These are phyloP conservation scores for Reticulitermes lucifugus DNA, from an alignment of 2,888 invertebrate genomes.

Conservation along the genomic window DNA sequence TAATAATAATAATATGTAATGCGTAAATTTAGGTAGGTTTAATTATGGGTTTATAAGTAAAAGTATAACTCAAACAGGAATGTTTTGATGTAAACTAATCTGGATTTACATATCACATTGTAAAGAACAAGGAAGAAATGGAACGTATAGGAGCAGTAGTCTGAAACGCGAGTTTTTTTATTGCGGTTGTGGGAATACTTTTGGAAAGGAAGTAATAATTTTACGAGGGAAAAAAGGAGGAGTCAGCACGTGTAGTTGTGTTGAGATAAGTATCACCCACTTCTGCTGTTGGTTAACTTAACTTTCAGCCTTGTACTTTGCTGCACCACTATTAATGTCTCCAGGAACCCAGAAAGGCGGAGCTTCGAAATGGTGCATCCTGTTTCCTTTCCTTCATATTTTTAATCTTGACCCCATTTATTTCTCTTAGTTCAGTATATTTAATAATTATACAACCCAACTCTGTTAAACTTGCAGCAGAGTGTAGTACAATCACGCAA, in stretches of 20 bases:
- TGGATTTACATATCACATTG: no score
- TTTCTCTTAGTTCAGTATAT: no score
- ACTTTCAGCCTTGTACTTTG: not conserved
- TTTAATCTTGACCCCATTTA: not conserved
- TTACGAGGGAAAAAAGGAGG: slow-evolving; percentile 11
- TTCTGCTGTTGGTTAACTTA: slow-evolving; percentile 12
- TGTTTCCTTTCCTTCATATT: not conserved
- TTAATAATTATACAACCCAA: no score
- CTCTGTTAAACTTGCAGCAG: no score
- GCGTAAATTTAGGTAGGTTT: no score
- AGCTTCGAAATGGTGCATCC: not conserved
- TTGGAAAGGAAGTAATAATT: not conserved
- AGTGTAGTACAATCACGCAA: no score
- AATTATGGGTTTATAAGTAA: no score
- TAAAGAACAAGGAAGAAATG: no score
- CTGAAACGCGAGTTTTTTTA: not conserved
- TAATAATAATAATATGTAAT: no score
- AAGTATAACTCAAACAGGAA: no score
- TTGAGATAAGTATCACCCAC: not conserved
- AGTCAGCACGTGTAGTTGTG: not conserved
- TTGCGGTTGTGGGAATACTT: not conserved
- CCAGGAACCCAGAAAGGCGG: not conserved
- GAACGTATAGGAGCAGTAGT: no score
- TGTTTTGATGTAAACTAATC: no score
- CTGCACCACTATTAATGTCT: slow-evolving; percentile 6